phyloP scores from a whole-genome alignment of 2,797 vertebrate genomes.

The Loriculus beryllinus region DNA sequence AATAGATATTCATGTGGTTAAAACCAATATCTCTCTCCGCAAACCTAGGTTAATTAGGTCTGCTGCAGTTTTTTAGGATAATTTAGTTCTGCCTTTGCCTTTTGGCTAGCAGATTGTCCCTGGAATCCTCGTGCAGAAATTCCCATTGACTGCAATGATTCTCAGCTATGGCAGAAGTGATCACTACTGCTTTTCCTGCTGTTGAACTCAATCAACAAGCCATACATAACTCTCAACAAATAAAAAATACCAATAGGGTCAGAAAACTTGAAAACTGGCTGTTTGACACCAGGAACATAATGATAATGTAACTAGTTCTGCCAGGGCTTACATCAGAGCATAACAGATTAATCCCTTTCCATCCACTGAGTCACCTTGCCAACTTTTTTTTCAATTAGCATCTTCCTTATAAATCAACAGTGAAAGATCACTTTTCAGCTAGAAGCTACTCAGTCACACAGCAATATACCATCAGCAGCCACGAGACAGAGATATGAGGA shows the following conservation, averaged over 20 bases:
- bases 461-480: slow-evolving; percentile 19
- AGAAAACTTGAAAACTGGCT: slow-evolving; percentile 44
- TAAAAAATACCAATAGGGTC: slow-evolving; percentile 13
- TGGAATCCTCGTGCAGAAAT: slow-evolving; percentile 59
- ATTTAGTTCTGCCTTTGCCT: slow-evolving; percentile 61
- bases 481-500: not conserved
- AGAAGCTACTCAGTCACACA: slow-evolving; percentile 23
- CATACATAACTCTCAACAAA: slow-evolving; percentile 29
- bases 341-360: slow-evolving; percentile 42
- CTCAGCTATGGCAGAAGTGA: slow-evolving; percentile 51
- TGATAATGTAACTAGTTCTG: slow-evolving; percentile 40
- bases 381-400: slow-evolving; percentile 43
- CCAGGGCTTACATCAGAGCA: slow-evolving; percentile 35
- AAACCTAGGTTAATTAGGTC: slow-evolving; percentile 60
- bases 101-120: slow-evolving; percentile 59
- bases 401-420: slow-evolving; percentile 49
- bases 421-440: slow-evolving; percentile 48
- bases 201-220: slow-evolving; percentile 60
- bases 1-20: slow-evolving; percentile 40
- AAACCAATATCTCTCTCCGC: slow-evolving; percentile 18
- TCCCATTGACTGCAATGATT: slow-evolving; percentile 51
- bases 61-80: slow-evolving; percentile 59
- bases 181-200: slow-evolving; percentile 50
- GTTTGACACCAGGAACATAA: slow-evolving; percentile 55
- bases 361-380: slow-evolving; percentile 39